Conservation (phyloP, 2,888 invertebrate species). For the Dryomyza anilis region DNA sequence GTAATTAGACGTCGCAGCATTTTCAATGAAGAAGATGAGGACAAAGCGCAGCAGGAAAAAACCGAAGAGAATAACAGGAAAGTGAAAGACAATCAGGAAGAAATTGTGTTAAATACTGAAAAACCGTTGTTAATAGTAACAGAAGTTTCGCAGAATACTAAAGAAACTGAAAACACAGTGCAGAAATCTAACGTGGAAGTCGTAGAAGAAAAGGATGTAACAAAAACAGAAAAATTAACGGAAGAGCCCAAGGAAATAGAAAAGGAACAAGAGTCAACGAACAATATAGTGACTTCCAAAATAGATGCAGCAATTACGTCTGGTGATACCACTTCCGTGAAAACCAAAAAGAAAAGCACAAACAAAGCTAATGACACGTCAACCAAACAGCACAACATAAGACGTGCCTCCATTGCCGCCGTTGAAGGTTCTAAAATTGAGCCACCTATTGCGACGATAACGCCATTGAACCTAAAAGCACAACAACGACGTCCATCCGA, state of each 20-base stretch:
- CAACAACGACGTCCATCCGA: slow-evolving; percentile 55
- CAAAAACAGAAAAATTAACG: neutral
- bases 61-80: neutral
- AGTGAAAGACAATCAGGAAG: neutral
- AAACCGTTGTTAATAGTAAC: no score
- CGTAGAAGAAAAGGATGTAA: neutral
- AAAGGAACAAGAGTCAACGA: neutral
- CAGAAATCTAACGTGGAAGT: neutral
- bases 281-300: neutral
- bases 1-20: slow-evolving; percentile 53
- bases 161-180: no score
- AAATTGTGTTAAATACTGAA: no score
- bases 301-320: neutral
- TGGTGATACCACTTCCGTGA: neutral
- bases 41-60: slow-evolving; percentile 22
- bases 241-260: neutral
- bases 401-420: slow-evolving; percentile 55
- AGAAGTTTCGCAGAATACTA: slow-evolving; percentile 46
- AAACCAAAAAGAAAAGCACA: neutral
- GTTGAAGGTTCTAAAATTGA: slow-evolving; percentile 54
- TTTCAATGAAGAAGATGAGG: slow-evolving; percentile 51
- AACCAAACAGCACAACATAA: slow-evolving; percentile 11
- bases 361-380: neutral
- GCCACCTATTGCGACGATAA: slow-evolving; percentile 35
- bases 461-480: slow-evolving; percentile 32